Evolutionary conservation across 1,140 invertebrate genomes (phyloP).

Genomic region (Pantala flavescens): DNA sequence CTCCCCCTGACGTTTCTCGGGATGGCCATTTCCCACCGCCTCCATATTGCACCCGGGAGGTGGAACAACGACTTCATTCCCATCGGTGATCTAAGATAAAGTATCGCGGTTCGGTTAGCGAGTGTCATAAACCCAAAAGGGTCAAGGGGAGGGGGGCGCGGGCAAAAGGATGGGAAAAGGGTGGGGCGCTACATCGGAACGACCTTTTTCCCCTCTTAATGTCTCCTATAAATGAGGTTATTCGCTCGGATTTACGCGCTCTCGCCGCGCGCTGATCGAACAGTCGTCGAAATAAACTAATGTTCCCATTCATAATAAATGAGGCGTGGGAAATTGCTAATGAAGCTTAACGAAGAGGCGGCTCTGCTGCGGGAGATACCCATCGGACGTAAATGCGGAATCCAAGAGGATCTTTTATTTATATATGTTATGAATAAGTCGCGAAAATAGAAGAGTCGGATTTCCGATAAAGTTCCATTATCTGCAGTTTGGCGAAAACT

Average conservation of each 20-base stretch:
- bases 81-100: constrained; percentile 6
- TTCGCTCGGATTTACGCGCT: not conserved
- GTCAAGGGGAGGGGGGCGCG: not conserved
- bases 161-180: not conserved
- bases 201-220: not conserved
- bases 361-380: too few species aligned
- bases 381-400: too few species aligned
- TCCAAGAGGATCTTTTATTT: too few species aligned
- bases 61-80: not conserved
- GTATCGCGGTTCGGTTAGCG: not conserved
- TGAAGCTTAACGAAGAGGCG: not conserved
- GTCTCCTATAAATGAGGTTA: not conserved
- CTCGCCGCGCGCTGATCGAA: not conserved
- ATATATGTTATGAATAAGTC: too few species aligned
- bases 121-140: constrained; percentile 4
- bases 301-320: not conserved
- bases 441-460: too few species aligned
- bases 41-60: not conserved
- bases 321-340: not conserved
- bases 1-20: not conserved
- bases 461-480: too few species aligned
- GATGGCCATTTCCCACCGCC: not conserved
- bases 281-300: not conserved
- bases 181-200: not conserved
- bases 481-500: too few species aligned